These are phyloP conservation scores for Prolemur simus DNA, from an alignment of 2,113 vertebrate genomes.

Conservation along the genomic window DNA sequence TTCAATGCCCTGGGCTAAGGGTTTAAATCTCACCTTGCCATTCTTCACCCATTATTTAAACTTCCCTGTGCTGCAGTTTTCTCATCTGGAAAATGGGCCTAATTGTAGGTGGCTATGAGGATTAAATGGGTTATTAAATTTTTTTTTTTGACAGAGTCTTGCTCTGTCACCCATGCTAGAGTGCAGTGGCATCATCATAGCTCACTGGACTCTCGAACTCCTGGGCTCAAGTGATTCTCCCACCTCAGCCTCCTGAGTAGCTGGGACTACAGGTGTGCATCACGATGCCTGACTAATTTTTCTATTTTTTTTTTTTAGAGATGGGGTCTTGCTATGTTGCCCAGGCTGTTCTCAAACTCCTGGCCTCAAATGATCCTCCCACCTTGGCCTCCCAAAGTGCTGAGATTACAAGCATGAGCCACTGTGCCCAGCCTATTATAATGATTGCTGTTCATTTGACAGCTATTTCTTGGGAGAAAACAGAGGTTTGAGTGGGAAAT, in stretches of 20 bases:
- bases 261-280: neutral
- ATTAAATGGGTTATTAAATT: neutral
- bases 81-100: neutral
- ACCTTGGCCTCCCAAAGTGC: neutral
- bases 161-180: neutral
- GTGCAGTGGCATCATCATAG: neutral
- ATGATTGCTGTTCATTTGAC: too few species aligned
- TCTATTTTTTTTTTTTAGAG: neutral
- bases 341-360: neutral
- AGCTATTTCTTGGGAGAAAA: too few species aligned
- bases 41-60: neutral
- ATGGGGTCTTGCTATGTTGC: neutral
- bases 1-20: neutral
- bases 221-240: neutral
- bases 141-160: neutral
- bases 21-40: neutral
- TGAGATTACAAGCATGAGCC: neutral
- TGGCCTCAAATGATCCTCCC: neutral
- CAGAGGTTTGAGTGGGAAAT: too few species aligned
- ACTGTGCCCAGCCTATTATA: neutral
- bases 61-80: neutral
- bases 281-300: neutral
- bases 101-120: neutral
- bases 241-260: neutral
- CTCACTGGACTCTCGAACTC: neutral